Percentiles rank a stretch among this genome's conserved stretches.
phyloP scores from a whole-genome alignment of 1,140 invertebrate genomes.

The Heliothis subflexa region DNA sequence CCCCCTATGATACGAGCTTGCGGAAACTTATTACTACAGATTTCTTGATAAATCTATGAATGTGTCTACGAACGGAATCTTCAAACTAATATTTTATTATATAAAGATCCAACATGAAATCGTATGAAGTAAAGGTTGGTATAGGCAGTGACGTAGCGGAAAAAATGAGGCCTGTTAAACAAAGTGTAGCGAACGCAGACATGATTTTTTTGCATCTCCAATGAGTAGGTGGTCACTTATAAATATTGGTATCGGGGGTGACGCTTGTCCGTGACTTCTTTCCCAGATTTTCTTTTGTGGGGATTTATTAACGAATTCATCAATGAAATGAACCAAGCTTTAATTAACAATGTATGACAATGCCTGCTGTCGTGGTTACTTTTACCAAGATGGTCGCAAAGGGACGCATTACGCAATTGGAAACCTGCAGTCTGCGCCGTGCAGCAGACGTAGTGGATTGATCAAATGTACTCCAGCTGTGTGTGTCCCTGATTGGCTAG shows the following conservation, averaged over 20 bases:
- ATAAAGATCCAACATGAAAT: neutral
- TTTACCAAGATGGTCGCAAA: no score
- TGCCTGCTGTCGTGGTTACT: no score
- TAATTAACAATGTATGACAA: no score
- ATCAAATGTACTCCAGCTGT: no score
- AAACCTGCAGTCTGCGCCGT: no score
- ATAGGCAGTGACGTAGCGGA: neutral
- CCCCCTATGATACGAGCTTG: neutral
- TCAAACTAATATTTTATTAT: constrained; percentile 18
- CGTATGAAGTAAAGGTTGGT: constrained; percentile 24
- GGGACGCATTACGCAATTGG: no score
- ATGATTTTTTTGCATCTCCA: neutral
- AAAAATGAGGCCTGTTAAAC: constrained; percentile 9
- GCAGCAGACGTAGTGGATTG: no score
- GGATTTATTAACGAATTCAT: neutral
- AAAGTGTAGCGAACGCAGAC: neutral
- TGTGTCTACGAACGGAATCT: constrained; percentile 24
- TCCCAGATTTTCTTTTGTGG: neutral
- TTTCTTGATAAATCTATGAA: constrained; percentile 26
- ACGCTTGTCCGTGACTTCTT: constrained; percentile 11
- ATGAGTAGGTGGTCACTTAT: neutral
- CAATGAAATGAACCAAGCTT: no score
- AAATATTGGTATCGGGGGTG: neutral
- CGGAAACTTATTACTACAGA: constrained; percentile 25
- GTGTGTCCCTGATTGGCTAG: no score